Base-by-base conservation (phyloP, 2,797 vertebrate genomes). In the Myotis myotis region DNA sequence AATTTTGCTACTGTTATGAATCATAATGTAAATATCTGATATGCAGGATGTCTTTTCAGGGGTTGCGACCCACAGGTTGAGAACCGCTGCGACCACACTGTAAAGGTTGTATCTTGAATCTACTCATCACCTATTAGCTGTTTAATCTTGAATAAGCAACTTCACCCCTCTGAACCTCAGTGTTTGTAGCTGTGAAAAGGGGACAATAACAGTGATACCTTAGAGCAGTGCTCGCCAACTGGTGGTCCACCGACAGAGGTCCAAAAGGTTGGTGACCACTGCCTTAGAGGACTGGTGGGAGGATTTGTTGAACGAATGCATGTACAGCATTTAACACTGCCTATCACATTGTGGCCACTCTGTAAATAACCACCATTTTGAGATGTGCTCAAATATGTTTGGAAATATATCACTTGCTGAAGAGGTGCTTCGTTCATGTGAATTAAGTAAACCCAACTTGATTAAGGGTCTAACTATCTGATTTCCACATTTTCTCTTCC, bases 361-460 rank as follows among this genome's bases (percentile, higher is more conserved):
- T 55, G 8, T 60, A 41, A 93, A 91, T 23, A 38, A 51, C 17
- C 22, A 25, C 8, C 36, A 82, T 33, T 89, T 64, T 11, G 55
- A 76, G 28, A 38, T 23, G 17, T 25, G 57, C 41, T 23, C 33
- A 72, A 51, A 94, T 49, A 36, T 83, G 36, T 88, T 78, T 28
- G 16, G 64, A 41, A 81, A 78, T 36, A 20, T 4, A n/a, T 25
- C 22, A 2, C 28, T 84, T 83, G 47, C 47, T 33, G 5, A 75
- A 86, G n/a, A 57, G 23, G 11, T 36, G 12, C 13, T 47, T 78
- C 23, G 28, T 72, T 36, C 30, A 38, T 25, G 30, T 41, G 44
- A 91, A 94, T 28, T 51, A 70, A 91, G 8, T 66, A 68, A 89
- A 91, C 80, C 1, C 36, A 91, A 76, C 72, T 62, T 60, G 76